These are phyloP conservation scores for Papilio gigon DNA, from an alignment of 2,888 invertebrate genomes.

Conservation along the genomic window DNA sequence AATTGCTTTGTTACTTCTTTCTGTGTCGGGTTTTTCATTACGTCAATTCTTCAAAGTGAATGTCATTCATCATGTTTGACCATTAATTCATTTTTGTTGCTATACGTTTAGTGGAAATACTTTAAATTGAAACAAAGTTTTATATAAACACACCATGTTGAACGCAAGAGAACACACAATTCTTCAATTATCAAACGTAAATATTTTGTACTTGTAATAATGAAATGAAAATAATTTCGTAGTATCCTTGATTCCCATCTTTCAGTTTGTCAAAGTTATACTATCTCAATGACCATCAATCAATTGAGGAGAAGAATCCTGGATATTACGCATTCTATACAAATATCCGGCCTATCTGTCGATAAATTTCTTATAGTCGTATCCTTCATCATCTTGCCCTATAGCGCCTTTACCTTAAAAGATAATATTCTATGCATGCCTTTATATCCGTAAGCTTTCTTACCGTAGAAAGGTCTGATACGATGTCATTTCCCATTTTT, in stretches of 20 bases:
- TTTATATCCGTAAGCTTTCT: constrained; percentile 51
- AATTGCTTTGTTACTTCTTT: background rate
- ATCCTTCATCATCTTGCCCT: constrained; percentile 47
- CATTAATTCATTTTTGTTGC: background rate
- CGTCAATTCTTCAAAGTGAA: background rate
- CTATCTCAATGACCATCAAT: constrained; percentile 58
- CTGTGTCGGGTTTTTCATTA: background rate
- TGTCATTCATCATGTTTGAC: background rate
- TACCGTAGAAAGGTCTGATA: constrained; percentile 50
- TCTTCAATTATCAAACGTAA: background rate
- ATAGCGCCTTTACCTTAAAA: constrained; percentile 65
- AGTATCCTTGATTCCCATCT: background rate
- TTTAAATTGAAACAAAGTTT: background rate
- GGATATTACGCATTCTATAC: constrained; percentile 72
- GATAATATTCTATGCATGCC: constrained; percentile 49
- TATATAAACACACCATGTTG: background rate
- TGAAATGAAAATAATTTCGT: background rate
- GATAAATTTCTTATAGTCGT: constrained; percentile 69
- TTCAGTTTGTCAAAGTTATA: constrained; percentile 15
- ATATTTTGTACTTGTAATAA: background rate
- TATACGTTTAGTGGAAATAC: background rate
- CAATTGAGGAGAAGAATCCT: constrained; percentile 63
- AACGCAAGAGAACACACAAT: constrained; percentile 6
- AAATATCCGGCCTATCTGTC: constrained; percentile 69
- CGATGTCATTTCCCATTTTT: constrained; percentile 52